Evolutionary conservation across 2,113 vertebrate genomes (phyloP), one percentile per base, ranked within the genome.

Genomic region (Carlito syrichta): DNA sequence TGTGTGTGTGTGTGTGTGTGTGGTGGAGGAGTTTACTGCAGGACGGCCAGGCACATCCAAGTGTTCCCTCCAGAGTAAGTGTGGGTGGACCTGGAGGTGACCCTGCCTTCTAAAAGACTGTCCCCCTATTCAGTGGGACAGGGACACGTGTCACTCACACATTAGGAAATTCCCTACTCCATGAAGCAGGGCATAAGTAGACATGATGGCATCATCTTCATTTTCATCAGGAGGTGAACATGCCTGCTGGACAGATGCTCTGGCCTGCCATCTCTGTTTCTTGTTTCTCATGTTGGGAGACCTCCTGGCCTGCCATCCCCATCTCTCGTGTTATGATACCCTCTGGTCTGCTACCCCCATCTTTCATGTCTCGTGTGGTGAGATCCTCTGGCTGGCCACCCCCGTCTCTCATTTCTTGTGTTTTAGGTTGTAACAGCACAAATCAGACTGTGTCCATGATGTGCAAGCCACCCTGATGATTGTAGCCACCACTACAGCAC

Each of bases 11-110:
- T n/a, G n/a, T n/a, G n/a, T n/a, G n/a, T n/a, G n/a, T n/a, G n/a
- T n/a, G n/a, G n/a, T n/a, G 94, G 94, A 97, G 94, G 50, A 96
- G 96, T 79, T 97, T 97, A 77, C 86, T 71, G 76, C 0, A 88
- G 88, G 96, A 97, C 98, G 97, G 30, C 56, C 96, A 92, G 93
- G 92, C 90, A 95, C 98, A 98, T 94, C 96, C 96, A 95, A 96
- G 98, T 62, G 78, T 90, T 96, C 62, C 95, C 88, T 90, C 81
- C 4, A 93, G 94, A 98, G 94, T 0, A 1, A 85, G 74, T 22
- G 66, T 1, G 95, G 92, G 77, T 92, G 50, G 95, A 97, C 69
- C 69, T 56, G 97, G 96, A 94, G 88, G 95, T 94, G 97, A 95
- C 56, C 43, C 1, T 92, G 48, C 62, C 22, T 96, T 97, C 87